Conservation (phyloP, 2,888 invertebrate genomes). For the Lithophane leautieri region DNA sequence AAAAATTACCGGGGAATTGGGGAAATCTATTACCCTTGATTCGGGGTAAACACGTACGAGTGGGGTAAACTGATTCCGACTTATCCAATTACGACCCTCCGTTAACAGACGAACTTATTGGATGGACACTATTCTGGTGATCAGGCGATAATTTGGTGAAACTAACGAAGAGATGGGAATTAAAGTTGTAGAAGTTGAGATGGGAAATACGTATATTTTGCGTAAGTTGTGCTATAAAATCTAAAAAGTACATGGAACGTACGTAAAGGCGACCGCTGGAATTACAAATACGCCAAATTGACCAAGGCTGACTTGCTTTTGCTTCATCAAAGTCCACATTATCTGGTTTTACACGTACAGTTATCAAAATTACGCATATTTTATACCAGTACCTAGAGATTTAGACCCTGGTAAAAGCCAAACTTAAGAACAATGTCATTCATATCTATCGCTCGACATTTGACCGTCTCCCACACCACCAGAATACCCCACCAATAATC, state of each 20-base stretch:
- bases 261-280: too few species aligned
- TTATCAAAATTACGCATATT: too few species aligned
- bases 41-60: constrained; percentile 87
- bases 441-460: constrained; percentile 27
- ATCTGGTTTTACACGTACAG: too few species aligned
- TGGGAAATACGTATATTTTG: too few species aligned
- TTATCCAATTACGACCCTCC: constrained; percentile 88
- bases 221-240: too few species aligned
- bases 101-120: constrained; percentile 65
- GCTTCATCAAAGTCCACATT: too few species aligned
- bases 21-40: constrained; percentile 83
- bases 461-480: neutral
- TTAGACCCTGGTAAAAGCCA: too few species aligned
- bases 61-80: constrained; percentile 89
- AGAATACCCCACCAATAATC: constrained; percentile 59
- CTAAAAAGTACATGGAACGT: too few species aligned
- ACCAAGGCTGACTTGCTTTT: too few species aligned
- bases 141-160: constrained; percentile 46
- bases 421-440: too few species aligned
- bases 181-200: neutral
- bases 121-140: constrained; percentile 70
- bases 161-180: neutral
- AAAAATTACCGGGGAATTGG: constrained; percentile 78
- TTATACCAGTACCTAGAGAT: too few species aligned
- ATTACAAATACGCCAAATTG: too few species aligned